Conservation (phyloP, 2,113 vertebrate genomes). For the Neogobius melanostomus region DNA sequence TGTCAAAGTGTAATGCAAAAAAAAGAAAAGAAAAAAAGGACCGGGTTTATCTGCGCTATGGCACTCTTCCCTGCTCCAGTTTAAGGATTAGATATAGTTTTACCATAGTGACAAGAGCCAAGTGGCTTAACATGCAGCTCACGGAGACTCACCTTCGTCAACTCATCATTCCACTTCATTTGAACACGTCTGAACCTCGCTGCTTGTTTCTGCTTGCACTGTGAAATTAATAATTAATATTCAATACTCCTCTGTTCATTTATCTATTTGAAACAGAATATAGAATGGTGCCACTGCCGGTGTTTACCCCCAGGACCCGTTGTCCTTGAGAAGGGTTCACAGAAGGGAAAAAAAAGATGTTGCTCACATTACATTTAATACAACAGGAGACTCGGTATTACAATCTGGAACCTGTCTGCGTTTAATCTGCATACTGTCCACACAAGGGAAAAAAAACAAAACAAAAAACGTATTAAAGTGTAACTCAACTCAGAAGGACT, state of each 20-base stretch:
- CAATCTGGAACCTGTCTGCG: background rate
- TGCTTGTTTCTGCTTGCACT: slow-evolving; percentile 51
- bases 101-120: too few species aligned
- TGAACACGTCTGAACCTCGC: slow-evolving; percentile 65
- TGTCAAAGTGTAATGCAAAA: background rate
- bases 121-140: background rate
- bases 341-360: slow-evolving; percentile 25
- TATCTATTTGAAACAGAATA: slow-evolving; percentile 73
- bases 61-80: too few species aligned
- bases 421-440: background rate
- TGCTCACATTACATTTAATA: slow-evolving; percentile 15
- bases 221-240: slow-evolving; percentile 74
- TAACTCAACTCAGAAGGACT: too few species aligned
- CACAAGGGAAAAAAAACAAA: background rate
- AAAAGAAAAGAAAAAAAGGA: too few species aligned
- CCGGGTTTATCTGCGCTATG: too few species aligned
- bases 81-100: too few species aligned
- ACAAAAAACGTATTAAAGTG: too few species aligned
- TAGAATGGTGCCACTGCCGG: slow-evolving; percentile 34
- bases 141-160: slow-evolving; percentile 11
- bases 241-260: slow-evolving; percentile 68
- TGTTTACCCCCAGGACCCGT: slow-evolving; percentile 43
- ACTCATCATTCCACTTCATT: slow-evolving; percentile 65
- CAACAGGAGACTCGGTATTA: background rate
- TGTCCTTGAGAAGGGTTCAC: slow-evolving; percentile 58